Percentiles rank a stretch among this genome's conserved stretches.
Conservation (phyloP, 2,797 vertebrate species). For the Microctenopoma stevenorrisi region DNA sequence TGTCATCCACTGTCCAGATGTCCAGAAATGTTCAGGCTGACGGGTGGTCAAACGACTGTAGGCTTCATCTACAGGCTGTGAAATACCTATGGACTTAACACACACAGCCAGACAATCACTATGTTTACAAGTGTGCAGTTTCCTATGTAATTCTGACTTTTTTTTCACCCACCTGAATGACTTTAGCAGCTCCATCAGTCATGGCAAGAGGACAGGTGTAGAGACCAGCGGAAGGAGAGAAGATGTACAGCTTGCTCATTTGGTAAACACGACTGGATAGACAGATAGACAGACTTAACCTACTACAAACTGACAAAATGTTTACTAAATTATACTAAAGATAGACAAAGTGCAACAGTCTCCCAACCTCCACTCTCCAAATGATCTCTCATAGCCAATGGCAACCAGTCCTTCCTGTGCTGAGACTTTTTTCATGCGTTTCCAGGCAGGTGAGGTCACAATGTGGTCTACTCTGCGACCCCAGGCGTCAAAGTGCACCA, state of each 20-base stretch:
- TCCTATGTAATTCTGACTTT: background rate
- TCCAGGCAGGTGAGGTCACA: constrained; percentile 84
- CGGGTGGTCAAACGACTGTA: constrained; percentile 84
- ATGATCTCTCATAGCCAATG: constrained; percentile 84
- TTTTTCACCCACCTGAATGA: constrained; percentile 85
- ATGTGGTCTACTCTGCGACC: constrained; percentile 82
- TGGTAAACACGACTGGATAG: constrained; percentile 87
- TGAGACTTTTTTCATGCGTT: constrained; percentile 83
- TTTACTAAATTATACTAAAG: background rate
- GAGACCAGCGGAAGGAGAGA: constrained; percentile 83
- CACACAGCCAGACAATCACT: constrained; percentile 30
- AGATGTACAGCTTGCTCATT: constrained; percentile 90
- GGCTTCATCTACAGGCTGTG: constrained; percentile 72
- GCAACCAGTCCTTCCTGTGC: constrained; percentile 86
- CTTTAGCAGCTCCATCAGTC: constrained; percentile 93
- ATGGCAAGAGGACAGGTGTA: constrained; percentile 90
- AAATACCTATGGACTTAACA: constrained; percentile 82
- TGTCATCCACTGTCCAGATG: constrained; percentile 95
- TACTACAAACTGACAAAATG: background rate
- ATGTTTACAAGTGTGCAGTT: background rate
- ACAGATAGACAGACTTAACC: constrained; percentile 28
- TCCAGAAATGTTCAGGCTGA: constrained; percentile 88
- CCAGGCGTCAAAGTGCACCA: constrained; percentile 85
- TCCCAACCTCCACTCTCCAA: constrained; percentile 85
- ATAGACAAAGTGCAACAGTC: constrained; percentile 2